Conservation (phyloP, 2,113 vertebrate species). For the Pholis gunnellus region DNA sequence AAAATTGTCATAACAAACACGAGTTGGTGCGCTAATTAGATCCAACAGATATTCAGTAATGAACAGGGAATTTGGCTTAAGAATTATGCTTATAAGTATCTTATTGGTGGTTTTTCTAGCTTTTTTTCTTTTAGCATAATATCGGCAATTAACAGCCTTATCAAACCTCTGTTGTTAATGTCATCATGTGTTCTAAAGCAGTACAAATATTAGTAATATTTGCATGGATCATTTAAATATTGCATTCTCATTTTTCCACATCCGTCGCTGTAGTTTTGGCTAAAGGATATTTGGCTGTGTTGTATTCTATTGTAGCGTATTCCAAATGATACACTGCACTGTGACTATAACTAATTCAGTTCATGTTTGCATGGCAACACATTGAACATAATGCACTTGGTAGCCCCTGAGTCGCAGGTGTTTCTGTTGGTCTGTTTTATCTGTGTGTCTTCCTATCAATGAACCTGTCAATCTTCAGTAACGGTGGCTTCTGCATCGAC, state of each 20-base stretch:
- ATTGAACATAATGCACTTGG: slow-evolving; percentile 14
- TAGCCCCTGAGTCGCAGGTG: slow-evolving; percentile 3
- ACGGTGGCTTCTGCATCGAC: slow-evolving; percentile 51
- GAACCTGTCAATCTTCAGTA: slow-evolving; percentile 61
- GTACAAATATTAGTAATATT: neutral
- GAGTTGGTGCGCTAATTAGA: slow-evolving; percentile 1
- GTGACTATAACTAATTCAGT: neutral
- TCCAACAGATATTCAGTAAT: neutral
- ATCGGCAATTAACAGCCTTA: neutral
- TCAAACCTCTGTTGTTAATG: neutral
- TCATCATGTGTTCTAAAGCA: neutral
- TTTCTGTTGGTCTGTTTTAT: slow-evolving; percentile 33
- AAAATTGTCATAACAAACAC: neutral
- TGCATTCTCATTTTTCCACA: neutral
- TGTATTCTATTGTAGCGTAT: neutral
- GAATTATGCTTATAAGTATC: neutral
- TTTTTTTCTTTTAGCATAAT: neutral
- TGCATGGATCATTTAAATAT: neutral
- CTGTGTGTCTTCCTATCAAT: slow-evolving; percentile 38
- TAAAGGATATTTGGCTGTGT: neutral
- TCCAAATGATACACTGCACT: neutral
- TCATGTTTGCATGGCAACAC: slow-evolving; percentile 10
- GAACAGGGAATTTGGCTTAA: neutral
- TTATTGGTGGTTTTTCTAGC: neutral
- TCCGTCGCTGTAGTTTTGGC: neutral